Base-by-base conservation (phyloP, 2,888 invertebrate genomes). In the Nasonovia ribisnigri region DNA sequence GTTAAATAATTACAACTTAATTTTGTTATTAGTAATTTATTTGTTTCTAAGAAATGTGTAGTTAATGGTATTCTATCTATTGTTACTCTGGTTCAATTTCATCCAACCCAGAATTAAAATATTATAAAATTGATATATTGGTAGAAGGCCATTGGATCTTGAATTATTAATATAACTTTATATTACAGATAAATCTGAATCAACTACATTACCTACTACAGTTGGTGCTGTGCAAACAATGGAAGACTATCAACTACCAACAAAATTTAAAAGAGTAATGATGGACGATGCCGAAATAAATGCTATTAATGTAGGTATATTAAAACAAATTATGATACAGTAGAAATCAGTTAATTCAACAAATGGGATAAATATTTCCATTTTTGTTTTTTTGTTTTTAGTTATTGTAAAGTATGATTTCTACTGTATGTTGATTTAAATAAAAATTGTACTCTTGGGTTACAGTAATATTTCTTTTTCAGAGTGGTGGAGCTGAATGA, bases 211-310 rank as follows among this genome's bases (percentile, higher is more conserved):
- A 29, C n/a, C 88, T 67, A 36, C 92, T 48, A 87, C 91, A 16
- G 36, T 86, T 16, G 60, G 84, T 42, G 16, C 20, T 16, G 51
- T 86, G 10, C 36, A 60, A 29, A 48, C 48, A 0, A 8, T 95
- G 90, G 96, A 96, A 95, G 95, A 95, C 94, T 95, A 95, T 95
- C 95, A 96, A 94, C 94, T 96, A 60, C 96, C 96, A 36, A 92
- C 88, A 11, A 95, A 95, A 48, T 96, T 95, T 94, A 95, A 95
- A 57, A 95, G 96, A 88, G 95, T 95, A 84, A 95, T 95, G 20
- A 88, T 96, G 60, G 95, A 95, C 87, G 95, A 95, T 87, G 95
- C 95, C 46, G 96, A 96, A 95, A 95, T 96, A n/a, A 95, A 95
- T 60, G 95, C 95, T 84, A 96, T 96, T 90, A 96, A 96, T 95